These are phyloP conservation scores for Orchestes rusci DNA, from an alignment of 2,888 invertebrate species.

Conservation along the genomic window DNA sequence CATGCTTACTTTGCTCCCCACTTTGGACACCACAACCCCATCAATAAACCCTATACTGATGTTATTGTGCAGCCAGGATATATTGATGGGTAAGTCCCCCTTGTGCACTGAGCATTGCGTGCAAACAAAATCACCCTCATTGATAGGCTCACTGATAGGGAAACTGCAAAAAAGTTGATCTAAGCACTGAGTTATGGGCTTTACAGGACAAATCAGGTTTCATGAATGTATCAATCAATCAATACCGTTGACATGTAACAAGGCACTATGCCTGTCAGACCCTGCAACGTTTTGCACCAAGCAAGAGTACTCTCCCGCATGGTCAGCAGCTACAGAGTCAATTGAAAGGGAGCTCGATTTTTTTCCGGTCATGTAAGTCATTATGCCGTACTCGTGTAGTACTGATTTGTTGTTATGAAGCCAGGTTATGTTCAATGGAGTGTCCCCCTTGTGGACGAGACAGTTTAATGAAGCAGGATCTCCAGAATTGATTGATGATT, in stretches of 20 bases:
- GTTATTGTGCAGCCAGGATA: slow-evolving; percentile 54
- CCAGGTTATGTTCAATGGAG: slow-evolving; percentile 59
- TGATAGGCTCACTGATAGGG: slow-evolving; percentile 49
- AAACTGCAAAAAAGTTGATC: too few species aligned
- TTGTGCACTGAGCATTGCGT: slow-evolving; percentile 61
- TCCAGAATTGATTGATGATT: slow-evolving; percentile 55
- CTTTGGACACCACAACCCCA: slow-evolving; percentile 46
- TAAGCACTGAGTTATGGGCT: too few species aligned
- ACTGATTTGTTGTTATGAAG: slow-evolving; percentile 53
- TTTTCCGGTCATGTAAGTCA: slow-evolving; percentile 42
- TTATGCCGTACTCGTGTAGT: slow-evolving; percentile 36
- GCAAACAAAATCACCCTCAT: slow-evolving; percentile 63
- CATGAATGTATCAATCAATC: slow-evolving; percentile 33
- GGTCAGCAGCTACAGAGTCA: slow-evolving; percentile 55
- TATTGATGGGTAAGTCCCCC: slow-evolving; percentile 62
- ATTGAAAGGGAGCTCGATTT: slow-evolving; percentile 54
- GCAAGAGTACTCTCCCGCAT: slow-evolving; percentile 73
- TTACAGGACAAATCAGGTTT: too few species aligned
- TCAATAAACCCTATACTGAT: slow-evolving; percentile 27
- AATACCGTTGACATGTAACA: slow-evolving; percentile 56
- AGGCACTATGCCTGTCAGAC: slow-evolving; percentile 54
- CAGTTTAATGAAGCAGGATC: slow-evolving; percentile 63
- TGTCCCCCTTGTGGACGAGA: slow-evolving; percentile 63
- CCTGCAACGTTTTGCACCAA: slow-evolving; percentile 64
- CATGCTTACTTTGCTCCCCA: slow-evolving; percentile 47